These are phyloP conservation scores for Anticlea derivata DNA, from an alignment of 2,888 invertebrate species.

Conservation along the genomic window DNA sequence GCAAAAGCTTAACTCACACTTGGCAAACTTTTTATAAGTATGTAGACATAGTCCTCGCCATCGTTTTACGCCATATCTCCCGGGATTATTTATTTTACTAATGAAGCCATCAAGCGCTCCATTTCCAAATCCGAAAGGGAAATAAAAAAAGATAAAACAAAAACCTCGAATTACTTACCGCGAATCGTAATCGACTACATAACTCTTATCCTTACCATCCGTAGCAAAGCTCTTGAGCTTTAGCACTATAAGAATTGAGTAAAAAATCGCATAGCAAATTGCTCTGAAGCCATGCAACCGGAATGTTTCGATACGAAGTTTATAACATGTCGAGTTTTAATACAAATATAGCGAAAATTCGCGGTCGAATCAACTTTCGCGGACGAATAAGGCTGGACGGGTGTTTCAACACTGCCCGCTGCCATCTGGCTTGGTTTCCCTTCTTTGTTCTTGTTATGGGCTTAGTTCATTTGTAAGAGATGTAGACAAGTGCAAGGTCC, in stretches of 20 bases:
- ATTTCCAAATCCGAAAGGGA: conserved; percentile 24
- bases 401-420: conserved; percentile 56
- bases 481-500: conserved; percentile 22
- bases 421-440: conserved; percentile 37
- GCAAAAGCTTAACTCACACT: too few relatives aligned
- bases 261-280: conserved; percentile 7
- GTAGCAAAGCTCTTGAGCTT: conserved; percentile 10
- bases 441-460: conserved; percentile 27
- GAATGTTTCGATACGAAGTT: conserved; percentile 39
- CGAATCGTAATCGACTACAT: conserved; percentile 36
- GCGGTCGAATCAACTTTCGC: conserved; percentile 67
- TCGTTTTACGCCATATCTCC: conserved; percentile 14
- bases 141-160: conserved; percentile 31
- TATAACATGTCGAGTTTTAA: conserved; percentile 55
- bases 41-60: too few relatives aligned
- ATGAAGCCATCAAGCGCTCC: conserved; percentile 35
- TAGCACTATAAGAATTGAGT: conserved; percentile 3
- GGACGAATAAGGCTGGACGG: conserved; percentile 63
- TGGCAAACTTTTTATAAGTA: too few relatives aligned
- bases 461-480: conserved; percentile 6
- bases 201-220: conserved; percentile 30
- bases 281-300: conserved; percentile 6
- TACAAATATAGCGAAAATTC: conserved; percentile 65
- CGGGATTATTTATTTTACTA: conserved; percentile 28
- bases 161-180: conserved; percentile 36